Conservation (phyloP, 2,888 invertebrate species). For the Aricia artaxerxes region DNA sequence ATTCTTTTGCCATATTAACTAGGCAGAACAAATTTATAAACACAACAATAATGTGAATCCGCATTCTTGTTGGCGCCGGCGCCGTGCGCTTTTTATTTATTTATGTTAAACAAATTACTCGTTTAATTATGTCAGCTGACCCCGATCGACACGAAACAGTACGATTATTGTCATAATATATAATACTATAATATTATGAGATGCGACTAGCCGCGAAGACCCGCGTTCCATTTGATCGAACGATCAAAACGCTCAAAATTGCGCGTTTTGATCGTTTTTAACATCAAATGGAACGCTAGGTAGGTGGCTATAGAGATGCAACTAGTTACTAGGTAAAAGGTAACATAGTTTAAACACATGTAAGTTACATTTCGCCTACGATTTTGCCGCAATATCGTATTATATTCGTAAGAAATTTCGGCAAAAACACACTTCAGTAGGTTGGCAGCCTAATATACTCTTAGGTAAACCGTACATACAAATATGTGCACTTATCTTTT, state of each 20-base stretch:
- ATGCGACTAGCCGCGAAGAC: not conserved
- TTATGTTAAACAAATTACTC: conserved; percentile 26
- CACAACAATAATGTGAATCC: conserved; percentile 42
- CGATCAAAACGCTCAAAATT: no score
- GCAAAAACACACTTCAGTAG: no score
- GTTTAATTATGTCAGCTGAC: conserved; percentile 21
- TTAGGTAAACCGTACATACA: no score
- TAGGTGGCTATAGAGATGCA: not conserved
- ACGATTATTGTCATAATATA: not conserved
- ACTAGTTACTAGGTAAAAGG: not conserved
- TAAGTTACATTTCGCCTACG: no score
- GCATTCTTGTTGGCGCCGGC: conserved; percentile 39
- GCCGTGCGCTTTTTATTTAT: conserved; percentile 29
- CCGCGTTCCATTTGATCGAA: no score
- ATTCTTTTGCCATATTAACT: conserved; percentile 37
- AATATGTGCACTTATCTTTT: no score
- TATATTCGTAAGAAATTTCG: no score
- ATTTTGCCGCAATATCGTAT: no score
- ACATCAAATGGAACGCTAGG: no score
- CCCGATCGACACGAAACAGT: conserved; percentile 6
- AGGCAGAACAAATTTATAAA: conserved; percentile 43
- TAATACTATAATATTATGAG: not conserved
- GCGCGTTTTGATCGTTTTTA: no score
- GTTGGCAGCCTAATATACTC: no score
- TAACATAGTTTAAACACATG: no score